Evolutionary conservation across 2,113 vertebrate species (phyloP), one percentile per base, ranked within the genome.

Genomic region (Colossoma macropomum): DNA sequence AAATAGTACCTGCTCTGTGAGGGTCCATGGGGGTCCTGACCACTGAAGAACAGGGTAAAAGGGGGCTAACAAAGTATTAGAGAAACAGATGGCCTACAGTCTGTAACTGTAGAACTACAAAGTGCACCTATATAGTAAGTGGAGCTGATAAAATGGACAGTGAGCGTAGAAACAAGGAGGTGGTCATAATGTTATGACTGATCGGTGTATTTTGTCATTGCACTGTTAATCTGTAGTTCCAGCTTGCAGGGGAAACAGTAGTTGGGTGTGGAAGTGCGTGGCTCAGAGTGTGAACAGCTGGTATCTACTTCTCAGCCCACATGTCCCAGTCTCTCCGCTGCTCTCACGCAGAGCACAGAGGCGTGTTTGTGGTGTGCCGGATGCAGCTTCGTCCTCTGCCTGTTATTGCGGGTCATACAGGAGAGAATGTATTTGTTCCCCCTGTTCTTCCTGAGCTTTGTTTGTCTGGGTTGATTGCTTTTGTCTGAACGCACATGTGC

Each of bases 201-300:
- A n/a, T n/a, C 10, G 41, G 1, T 45, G 41, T 8, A 45, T 11
- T 45, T 6, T 5, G 16, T 15, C 50, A 52, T 1, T 17, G 50
- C 50, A 3, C 50, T 17, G 16, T 19, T 23, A 6, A 1, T 8
- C 5, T 23, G 4, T 52, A 56, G 54, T 56, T 1, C 2, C 5
- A 21, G 21, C 21, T 4, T 8, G 50, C 23, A 23, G 5, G 21
- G 54, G 54, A 56, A 56, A 56, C 54, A 8, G 21, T 56, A 23
- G 54, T 23, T 23, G 54, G 54, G 54, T 23, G 54, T 21, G 54
- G 54, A 56, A 52, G 50, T 52, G 54, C 21, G 56, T 78, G 76
- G 65, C 41, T 66, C 19, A 16, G 65, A 30, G 62, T 23, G 19
- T 7, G 76, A 66, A 78, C 76, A 78, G 63, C 76, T 78, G 76